Evolutionary conservation across 2,888 invertebrate species (phyloP), one percentile per base, ranked within the genome.

Genomic region (Chorisops tibialis): DNA sequence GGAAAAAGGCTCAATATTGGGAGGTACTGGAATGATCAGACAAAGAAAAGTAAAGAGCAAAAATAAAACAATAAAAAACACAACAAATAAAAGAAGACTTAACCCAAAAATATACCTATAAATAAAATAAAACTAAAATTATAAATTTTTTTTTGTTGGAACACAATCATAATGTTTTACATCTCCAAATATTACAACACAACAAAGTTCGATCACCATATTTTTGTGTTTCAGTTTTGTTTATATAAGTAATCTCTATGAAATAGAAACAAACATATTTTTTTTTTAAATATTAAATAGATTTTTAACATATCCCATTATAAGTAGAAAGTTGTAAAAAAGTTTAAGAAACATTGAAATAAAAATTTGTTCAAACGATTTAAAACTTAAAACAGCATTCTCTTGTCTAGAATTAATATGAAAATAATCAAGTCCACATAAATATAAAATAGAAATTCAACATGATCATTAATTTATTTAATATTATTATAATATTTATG

Each of bases 1-100:
- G 82, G 83, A 84, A 85, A 89, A 89, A 81, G 89, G 87, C 84
- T 88, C 88, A 84, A 89, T 88, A 82, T 87, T 87, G 81, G 89
- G 89, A 81, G 89, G 89, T 84, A 89, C 89, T 89, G 86, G 77
- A 82, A 81, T 69, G 66, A 63, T 60, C 70, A 65, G 69, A 66
- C 58, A 65, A 61, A 64, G 63, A 66, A 67, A 47, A 63, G 72
- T 75, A 73, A 72, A 74, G 74, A 72, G 74, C 69, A 74, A 63
- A 63, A 64, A 67, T 64, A 63, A n/a, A 67, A 65, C 59, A 43
- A 62, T 63, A 67, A 65, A 61, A 63, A 59, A n/a, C 66, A 65
- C 59, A 43, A 62, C 63, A 67, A 65, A 61, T 61, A 59, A 45
- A 62, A 59, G 61, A 35, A 50, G 35, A 45, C 48, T n/a, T 49